A percentile compares a stretch with the other conserved stretches of the same genome.
phyloP scores from a whole-genome alignment of 2,113 vertebrate genomes.

The Ifrita kowaldi region DNA sequence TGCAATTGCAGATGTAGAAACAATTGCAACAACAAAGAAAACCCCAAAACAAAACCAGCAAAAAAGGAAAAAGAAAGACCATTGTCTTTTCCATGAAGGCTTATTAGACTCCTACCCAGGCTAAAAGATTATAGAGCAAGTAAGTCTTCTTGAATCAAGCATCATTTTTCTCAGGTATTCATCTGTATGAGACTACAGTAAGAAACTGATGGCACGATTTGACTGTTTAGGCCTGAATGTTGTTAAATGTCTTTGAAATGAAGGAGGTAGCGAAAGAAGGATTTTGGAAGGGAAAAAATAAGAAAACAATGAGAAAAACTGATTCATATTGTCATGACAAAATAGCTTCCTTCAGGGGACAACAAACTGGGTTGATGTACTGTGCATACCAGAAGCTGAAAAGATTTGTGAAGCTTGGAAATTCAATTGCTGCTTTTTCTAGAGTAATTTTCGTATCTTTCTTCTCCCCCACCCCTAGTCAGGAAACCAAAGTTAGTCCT shows the following conservation, averaged over 20 bases:
- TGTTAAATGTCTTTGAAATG: neutral
- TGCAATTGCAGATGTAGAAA: neutral
- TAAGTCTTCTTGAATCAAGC: neutral
- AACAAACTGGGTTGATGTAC: neutral
- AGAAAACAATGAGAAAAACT: neutral
- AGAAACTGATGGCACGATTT: neutral
- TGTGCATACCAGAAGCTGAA: neutral
- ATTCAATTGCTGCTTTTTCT: neutral
- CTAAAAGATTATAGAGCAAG: neutral
- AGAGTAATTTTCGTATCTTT: neutral
- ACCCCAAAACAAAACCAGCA: neutral
- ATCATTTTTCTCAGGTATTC: neutral
- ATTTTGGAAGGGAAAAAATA: neutral
- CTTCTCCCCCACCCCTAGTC: neutral
- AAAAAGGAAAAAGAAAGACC: neutral
- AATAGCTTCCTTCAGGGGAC: slow-evolving; percentile 19
- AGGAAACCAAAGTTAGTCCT: neutral
- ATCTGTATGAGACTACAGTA: neutral
- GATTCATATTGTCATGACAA: neutral
- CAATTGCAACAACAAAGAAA: neutral
- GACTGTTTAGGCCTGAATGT: neutral
- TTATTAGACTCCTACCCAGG: neutral
- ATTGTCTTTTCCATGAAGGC: neutral
- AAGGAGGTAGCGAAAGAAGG: neutral
- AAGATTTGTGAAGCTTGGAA: neutral